Base-by-base conservation (phyloP, 1,140 invertebrate species). In the Mycetomoellerius zeteki region DNA sequence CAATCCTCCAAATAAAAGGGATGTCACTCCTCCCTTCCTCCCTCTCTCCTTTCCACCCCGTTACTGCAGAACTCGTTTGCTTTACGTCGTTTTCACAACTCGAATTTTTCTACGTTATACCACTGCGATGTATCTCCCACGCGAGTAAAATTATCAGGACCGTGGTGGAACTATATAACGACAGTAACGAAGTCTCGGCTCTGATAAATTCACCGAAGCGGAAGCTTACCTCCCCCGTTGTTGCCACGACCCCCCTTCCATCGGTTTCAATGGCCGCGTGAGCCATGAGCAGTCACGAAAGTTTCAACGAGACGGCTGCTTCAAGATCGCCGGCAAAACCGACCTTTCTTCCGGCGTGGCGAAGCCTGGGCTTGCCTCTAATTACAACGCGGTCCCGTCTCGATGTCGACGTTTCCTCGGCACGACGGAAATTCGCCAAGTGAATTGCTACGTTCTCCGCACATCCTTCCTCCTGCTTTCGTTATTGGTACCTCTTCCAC, bases 171-270 rank as follows among this genome's bases (percentile, higher is more conserved):
- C 69, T 60, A 81, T 81, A 80, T 90, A 90, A 85, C 60, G 69
- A 71, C 37, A 52, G 80, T 85, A 88, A 90, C 89, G 89, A 90
- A 90, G 89, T 90, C 89, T 67, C 43, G 62, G 10, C 10, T 33
- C 86, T 90, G 89, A 90, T 88, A 90, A 90, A 90, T 90, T 90
- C 81, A 77, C 21, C 69, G 56, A 71, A 76, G 86, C 80, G 69
- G 86, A 90, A 88, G 50, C 54, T 21, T 14, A 52, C 27, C 67
- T 60, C 60, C 67, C n/a, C 50, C 67, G 73, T 12, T 43, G n/a
- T 21, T 60, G 62, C 80, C 56, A 87, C 58, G 27, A 14, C 56
- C 12, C 43, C 0, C 24, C n/a, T 0, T 1, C 33, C 27, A 37
- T 56, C 19, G 33, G 60, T 56, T 37, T 85, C 78, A 75, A 87